Evolutionary conservation across 2,888 invertebrate genomes (phyloP), one percentile per base, ranked within the genome.

Genomic region (Anodontia alba): DNA sequence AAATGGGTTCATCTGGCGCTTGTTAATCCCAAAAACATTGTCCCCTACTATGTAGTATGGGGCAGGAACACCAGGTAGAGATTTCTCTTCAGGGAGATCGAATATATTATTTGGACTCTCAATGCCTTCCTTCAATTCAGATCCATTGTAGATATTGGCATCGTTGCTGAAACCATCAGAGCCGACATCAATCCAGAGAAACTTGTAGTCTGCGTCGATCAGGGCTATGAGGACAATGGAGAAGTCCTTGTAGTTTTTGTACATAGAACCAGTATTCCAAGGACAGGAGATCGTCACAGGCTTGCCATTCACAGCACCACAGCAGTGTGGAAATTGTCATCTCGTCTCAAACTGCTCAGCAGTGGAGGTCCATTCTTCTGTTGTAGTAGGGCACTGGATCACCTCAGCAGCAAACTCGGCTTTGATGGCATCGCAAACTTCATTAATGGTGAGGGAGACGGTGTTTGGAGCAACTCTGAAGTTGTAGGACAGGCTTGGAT

Each of bases 21-120:
- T 79, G 68, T 42, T 79, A 33, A 76, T 77, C 29, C 78, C 84
- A 83, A 90, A 88, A 49, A n/a, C 20, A 49, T 49, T 86, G 69
- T 87, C 38, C 86, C 83, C 89, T 17, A 73, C 20, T 17, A 73
- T 54, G 73, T 26, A 73, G 23, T 57, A 73, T 29, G 73, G 57
- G n/a, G 26, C 26, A 1, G 23, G 12, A 17, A 15, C 8, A 54
- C 23, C 46, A 20, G 73, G 54, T 36, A 73, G 33, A 20, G 73
- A 31, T 17, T 49, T 49, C 49, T 49, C 17, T 20, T 57, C 29
- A 15, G 73, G 62, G 23, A 31, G 1, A 38, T 51, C 29, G 49
- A 73, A 73, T n/a, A 51, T 54, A 17, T 51, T 73, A n/a, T 20
- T 62, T 29, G 23, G 23, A 46, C 43, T 46, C 23, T 51, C 73